Evolutionary conservation across 2,888 invertebrate genomes (phyloP).

Genomic region (Calameuta pallipes): DNA sequence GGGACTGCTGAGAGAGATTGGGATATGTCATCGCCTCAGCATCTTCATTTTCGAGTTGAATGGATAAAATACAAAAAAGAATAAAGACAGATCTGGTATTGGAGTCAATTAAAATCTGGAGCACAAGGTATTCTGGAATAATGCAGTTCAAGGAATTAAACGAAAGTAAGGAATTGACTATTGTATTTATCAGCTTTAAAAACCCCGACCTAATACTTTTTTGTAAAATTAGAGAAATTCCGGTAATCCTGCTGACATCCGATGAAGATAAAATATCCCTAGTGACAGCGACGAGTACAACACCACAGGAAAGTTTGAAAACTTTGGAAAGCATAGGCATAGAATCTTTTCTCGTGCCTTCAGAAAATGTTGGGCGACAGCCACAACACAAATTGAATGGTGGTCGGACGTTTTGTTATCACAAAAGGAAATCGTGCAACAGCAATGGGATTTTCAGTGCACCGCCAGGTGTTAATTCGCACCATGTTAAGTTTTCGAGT

Average conservation of each 20-base stretch:
- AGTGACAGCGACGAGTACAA: constrained; percentile 32
- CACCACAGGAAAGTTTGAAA: constrained; percentile 31
- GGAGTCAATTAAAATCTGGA: constrained; percentile 37
- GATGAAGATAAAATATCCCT: constrained; percentile 42
- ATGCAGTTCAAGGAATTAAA: constrained; percentile 24
- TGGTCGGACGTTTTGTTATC: constrained; percentile 18
- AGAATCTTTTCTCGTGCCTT: background rate
- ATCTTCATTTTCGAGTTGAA: background rate
- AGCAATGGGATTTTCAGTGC: constrained; percentile 38
- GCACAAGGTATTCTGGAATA: constrained; percentile 24
- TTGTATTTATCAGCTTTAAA: background rate
- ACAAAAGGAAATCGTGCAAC: constrained; percentile 12
- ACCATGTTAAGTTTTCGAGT: constrained; percentile 46
- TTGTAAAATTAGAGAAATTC: background rate
- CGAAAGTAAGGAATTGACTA: constrained; percentile 26
- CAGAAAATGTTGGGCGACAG: constrained; percentile 3
- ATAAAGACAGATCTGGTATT: background rate
- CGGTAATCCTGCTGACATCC: background rate
- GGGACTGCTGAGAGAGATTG: background rate
- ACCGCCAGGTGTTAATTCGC: constrained; percentile 49
- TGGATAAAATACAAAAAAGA: background rate
- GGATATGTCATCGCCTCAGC: background rate
- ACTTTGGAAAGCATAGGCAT: background rate
- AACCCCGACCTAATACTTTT: background rate
- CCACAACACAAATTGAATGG: constrained; percentile 12